Evolutionary conservation across 2,797 vertebrate genomes (phyloP), one percentile per base, ranked within the genome.

Genomic region (Peromyscus nudipes): DNA sequence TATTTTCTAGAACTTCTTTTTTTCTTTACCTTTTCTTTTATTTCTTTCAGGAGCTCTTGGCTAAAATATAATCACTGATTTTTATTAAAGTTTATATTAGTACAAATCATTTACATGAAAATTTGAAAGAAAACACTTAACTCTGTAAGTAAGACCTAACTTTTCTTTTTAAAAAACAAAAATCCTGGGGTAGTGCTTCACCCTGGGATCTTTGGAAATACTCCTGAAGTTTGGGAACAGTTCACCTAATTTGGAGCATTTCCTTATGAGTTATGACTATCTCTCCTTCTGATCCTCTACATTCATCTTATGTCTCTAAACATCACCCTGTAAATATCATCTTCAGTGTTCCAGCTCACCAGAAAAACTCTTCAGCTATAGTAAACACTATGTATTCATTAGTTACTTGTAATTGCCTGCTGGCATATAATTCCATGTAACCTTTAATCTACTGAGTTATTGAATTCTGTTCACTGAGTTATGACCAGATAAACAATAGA

Each of bases 311-410:
- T 97, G 87, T 94, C 95, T 97, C 91, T 97, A 98, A 97, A 96
- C 85, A 92, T 94, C 62, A 96, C 96, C 98, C 97, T 98, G 98
- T 98, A 98, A 98, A 98, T 98, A 98, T 96, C 98, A 98, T 97
- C 97, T 96, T 97, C 75, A 75, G 23, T 97, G 93, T 97, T 96
- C 95, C 94, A 97, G 97, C 96, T 98, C 97, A 98, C 89, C 97
- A 98, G 97, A 98, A 98, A 97, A 98, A 97, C 96, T 97, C 93
- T 93, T 92, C 97, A 97, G 95, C 60, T 97, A 88, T 96, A 97
- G 98, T 97, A 97, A 98, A 98, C 97, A 97, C 97, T 97, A 98
- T 95, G 88, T 97, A 97, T 96, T 94, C 83, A 94, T 98, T 98
- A 98, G 96, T 98, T 98, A 97, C 98, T 98, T 98, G 90, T 97